Percentiles rank a stretch among this genome's conserved stretches.
Evolutionary conservation across 2,797 vertebrate species (phyloP).

Genomic region (Rallus crepitans): DNA sequence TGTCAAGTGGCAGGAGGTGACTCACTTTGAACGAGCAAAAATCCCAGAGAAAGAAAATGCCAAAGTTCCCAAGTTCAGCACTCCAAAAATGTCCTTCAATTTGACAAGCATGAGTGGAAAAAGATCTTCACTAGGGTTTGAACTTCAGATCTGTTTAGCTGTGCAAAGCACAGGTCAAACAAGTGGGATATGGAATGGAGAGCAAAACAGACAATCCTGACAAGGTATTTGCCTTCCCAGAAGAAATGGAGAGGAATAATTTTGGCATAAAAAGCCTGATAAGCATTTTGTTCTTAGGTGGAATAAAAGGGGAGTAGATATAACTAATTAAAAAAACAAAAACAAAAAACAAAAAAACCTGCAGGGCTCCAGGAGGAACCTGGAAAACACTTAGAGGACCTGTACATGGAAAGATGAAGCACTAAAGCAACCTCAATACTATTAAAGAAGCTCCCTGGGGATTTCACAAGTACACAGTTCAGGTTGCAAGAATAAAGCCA

Average conservation of each 20-base stretch:
- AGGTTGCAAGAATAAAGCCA: background rate
- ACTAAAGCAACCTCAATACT: background rate
- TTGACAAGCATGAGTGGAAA: constrained; percentile 43
- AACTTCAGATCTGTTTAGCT: constrained; percentile 24
- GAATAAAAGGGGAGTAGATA: background rate
- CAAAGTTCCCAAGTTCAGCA: constrained; percentile 60
- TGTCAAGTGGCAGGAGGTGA: background rate
- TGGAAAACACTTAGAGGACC: background rate
- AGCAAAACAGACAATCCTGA: background rate
- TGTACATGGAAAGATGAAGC: background rate
- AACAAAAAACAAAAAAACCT: no score
- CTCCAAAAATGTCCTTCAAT: constrained; percentile 31
- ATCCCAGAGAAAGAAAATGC: constrained; percentile 6
- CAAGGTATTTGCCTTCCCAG: background rate
- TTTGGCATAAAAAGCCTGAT: background rate
- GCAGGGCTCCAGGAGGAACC: background rate
- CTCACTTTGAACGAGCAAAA: constrained; percentile 3
- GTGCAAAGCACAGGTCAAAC: constrained; percentile 11
- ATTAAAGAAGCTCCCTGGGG: background rate
- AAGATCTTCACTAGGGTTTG: background rate
- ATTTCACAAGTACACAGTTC: background rate
- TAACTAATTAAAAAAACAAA: background rate
- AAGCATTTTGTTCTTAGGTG: background rate
- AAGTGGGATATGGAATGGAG: background rate
- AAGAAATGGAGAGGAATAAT: background rate